Base-by-base conservation (phyloP, 92 coral and sea anemone species). In the Parazoanthus darwini region DNA sequence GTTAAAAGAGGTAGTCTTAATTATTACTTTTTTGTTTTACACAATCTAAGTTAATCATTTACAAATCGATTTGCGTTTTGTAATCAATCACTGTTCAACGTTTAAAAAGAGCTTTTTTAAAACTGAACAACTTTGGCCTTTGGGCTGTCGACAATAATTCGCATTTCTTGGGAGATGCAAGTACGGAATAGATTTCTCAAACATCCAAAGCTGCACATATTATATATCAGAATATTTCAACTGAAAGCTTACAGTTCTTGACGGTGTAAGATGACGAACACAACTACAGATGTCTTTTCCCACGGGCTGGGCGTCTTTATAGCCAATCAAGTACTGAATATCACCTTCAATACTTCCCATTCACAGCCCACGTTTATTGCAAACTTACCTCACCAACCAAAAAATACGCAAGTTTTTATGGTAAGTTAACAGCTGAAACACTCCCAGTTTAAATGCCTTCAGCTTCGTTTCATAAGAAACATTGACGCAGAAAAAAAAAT, bases 201-300 rank as follows among this genome's bases (percentile, higher is more conserved):
- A 18, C 0, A 74, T 8, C 44, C 23, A 23, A 29, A 26, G 6
- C 18, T 72, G 13, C 39, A 9, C 37, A 0, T 5, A 15, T 74
- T 36, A 35, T 10, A 15, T 3, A 36, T 74, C 78, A 39, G 9
- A 18, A 2, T 8, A 18, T 77, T 42, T 42, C 26, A 15, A 4
- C 13, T n/a, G 36, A 44, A 39, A 78, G 6, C 16, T 78, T 25
- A 79, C 42, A 6, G 35, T 37, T 35, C 42, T 46, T 50, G 59
- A 25, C 54, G 29, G 43, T 4, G 56, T 4, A 16, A 39, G 29
- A 42, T 48, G 82, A 8, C 10, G 23, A 44, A 0, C 11, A 37
- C 23, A 79, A 23, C 36, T 26, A 25, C 82, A 79, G n/a, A 79
- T 79, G 82, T 50, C 82, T 5, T 79, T 79, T 79, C 82, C 82